Base-by-base conservation (phyloP, 2,888 invertebrate species). In the Hypena proboscidalis region DNA sequence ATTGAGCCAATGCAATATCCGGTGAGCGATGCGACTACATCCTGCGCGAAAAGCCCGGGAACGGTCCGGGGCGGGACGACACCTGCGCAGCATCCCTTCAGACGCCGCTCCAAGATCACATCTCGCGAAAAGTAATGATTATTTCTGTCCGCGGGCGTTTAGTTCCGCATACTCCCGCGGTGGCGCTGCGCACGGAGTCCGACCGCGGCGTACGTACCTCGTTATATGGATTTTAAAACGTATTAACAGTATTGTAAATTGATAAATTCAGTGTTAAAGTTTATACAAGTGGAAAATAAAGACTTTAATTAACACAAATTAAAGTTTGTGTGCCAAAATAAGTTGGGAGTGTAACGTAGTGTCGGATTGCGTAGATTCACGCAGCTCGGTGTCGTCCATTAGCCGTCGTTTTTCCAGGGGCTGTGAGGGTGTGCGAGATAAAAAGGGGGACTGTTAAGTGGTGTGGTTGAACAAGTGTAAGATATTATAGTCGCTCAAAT, bases 101-200 rank as follows among this genome's bases (percentile, higher is more conserved):
- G 68, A 73, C 80, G 80, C 78, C 75, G 72, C 70, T 76, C 71
- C 80, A 81, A 88, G 89, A 88, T 89, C 89, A 86, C 89, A 90
- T 90, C 90, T 89, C 84, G 82, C 83, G 85, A 86, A 89, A 91
- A 91, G 87, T 91, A 91, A 91, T 90, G 91, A 91, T 91, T 91
- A 91, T 91, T 91, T 90, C 81, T 86, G 90, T 90, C 85, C 84
- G 80, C 78, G 79, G 79, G 67, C 76, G 74, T 57, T 60, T 85
- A 85, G 87, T 90, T 84, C 84, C 80, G 74, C 86, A 80, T 80
- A 82, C 74, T 83, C 83, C 85, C 90, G 84, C 65, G 50, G 78
- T 67, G 74, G 89, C 89, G 89, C 86, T 85, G 73, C 69, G 63
- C 70, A 58, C 81, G 77, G 77, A 77, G 72, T 74, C 39, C 63